Percentiles rank a stretch among this genome's conserved stretches.
These are phyloP conservation scores for Polypedilum vanderplanki DNA, from an alignment of 1,140 invertebrate genomes.

Conservation along the genomic window DNA sequence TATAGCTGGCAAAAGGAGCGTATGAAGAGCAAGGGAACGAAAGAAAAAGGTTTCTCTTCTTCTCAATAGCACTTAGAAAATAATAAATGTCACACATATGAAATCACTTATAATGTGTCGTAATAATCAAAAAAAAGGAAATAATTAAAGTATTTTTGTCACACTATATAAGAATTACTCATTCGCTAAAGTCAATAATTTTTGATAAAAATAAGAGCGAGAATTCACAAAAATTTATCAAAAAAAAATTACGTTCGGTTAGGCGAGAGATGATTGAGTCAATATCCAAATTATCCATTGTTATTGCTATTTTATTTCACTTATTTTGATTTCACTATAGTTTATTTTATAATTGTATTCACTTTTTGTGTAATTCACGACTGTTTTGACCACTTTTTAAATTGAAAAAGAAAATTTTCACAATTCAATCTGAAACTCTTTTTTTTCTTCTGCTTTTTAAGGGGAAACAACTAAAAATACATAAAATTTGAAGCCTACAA, in stretches of 20 bases:
- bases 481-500: too few species aligned
- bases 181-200: conserved; percentile 8
- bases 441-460: neutral
- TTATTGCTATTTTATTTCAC: neutral
- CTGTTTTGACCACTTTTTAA: neutral
- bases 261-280: neutral
- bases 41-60: neutral
- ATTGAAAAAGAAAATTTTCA: conserved; percentile 6
- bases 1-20: neutral
- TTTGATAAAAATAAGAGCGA: conserved; percentile 17
- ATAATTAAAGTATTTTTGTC: neutral
- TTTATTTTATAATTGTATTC: neutral
- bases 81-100: neutral
- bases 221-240: neutral
- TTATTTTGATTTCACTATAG: neutral
- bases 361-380: neutral
- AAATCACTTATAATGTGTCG: conserved; percentile 1
- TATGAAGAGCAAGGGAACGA: neutral
- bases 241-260: conserved; percentile 10
- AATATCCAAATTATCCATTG: conserved; percentile 8
- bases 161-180: conserved; percentile 13
- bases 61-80: neutral
- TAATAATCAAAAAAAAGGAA: neutral
- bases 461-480: too few species aligned
- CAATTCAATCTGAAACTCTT: neutral